phyloP scores from a whole-genome alignment of 1,140 invertebrate species.

The Berghia stephanieae region DNA sequence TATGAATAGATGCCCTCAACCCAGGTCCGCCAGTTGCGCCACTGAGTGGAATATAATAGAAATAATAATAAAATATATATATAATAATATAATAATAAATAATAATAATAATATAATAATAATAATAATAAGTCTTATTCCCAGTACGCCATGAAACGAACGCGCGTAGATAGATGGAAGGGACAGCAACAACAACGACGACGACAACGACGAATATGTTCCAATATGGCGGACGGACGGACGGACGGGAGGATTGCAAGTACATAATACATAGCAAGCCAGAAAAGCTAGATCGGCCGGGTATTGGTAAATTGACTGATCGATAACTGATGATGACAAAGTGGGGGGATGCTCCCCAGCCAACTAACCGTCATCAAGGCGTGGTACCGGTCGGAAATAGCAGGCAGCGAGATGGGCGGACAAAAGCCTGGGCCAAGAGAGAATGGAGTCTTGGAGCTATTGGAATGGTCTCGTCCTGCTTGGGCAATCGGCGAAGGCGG shows the following conservation, averaged over 20 bases:
- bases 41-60: too few relatives aligned
- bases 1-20: too few relatives aligned
- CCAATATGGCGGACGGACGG: too few relatives aligned
- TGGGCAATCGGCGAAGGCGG: neutral
- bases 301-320: conserved; percentile 24
- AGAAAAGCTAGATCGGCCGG: neutral
- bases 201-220: too few relatives aligned
- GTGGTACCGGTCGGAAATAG: neutral
- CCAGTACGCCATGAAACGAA: too few relatives aligned
- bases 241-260: neutral
- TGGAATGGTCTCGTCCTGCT: neutral
- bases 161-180: too few relatives aligned
- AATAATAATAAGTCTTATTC: too few relatives aligned
- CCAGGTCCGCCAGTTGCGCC: too few relatives aligned
- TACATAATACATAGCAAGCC: neutral
- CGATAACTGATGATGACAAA: conserved; percentile 16
- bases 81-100: too few relatives aligned
- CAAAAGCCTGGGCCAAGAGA: neutral
- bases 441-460: neutral
- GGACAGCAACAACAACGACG: too few relatives aligned
- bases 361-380: neutral
- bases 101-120: too few relatives aligned
- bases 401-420: neutral
- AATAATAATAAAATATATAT: too few relatives aligned
- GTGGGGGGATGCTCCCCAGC: neutral